Percentiles rank a stretch among this genome's conserved stretches.
Evolutionary conservation across 2,113 vertebrate genomes (phyloP).

Genomic region (Grus americana): DNA sequence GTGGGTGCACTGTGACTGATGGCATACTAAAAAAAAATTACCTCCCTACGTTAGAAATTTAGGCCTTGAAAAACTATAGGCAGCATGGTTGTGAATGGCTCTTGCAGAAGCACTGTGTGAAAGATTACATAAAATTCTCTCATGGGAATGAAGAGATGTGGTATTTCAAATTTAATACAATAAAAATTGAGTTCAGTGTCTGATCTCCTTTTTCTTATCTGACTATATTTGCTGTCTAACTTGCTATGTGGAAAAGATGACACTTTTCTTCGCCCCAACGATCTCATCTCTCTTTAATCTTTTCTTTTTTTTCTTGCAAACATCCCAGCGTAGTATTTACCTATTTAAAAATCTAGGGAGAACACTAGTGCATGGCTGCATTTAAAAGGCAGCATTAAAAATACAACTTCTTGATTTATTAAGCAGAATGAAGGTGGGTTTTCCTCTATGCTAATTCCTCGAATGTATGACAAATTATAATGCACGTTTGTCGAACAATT

Average conservation of each 20-base stretch:
- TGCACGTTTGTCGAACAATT: not conserved
- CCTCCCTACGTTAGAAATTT: not conserved
- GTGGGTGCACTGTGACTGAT: not conserved
- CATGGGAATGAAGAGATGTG: not conserved
- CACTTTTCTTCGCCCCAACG: not conserved
- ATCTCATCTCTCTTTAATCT: not conserved
- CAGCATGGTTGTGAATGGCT: not conserved
- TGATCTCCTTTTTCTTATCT: not conserved
- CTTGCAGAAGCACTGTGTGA: conserved; percentile 21
- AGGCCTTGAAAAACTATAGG: conserved; percentile 1
- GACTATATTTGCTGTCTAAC: not conserved
- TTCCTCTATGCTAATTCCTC: not conserved
- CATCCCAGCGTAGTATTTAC: not conserved
- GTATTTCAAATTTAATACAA: conserved; percentile 26
- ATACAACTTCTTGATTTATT: not conserved
- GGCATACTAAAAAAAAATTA: not conserved
- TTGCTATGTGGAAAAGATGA: not conserved
- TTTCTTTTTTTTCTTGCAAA: not conserved
- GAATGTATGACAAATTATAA: not conserved
- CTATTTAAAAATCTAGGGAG: not conserved
- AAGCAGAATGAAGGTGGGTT: not conserved
- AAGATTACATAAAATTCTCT: not conserved
- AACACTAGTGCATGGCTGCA: not conserved
- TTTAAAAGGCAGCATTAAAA: not conserved
- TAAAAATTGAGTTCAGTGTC: conserved; percentile 17